These are phyloP conservation scores for Calephelis perditalis DNA, from an alignment of 2,888 invertebrate species.

Conservation along the genomic window DNA sequence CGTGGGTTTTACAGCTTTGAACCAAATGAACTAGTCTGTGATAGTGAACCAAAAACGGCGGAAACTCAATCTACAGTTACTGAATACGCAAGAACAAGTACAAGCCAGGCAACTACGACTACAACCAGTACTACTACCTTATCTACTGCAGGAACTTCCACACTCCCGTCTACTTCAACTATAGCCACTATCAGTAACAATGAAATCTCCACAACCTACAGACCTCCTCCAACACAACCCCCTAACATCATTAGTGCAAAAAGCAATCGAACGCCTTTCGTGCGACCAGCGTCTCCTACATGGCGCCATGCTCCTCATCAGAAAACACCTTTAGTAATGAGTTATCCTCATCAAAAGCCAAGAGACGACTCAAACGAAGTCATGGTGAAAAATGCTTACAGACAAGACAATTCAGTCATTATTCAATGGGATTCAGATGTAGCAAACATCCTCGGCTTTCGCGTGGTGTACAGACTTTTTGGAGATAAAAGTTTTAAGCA, in stretches of 20 bases:
- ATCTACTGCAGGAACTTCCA: constrained; percentile 37
- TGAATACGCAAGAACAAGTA: constrained; percentile 38
- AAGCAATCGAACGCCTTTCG: constrained; percentile 47
- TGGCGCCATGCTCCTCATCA: constrained; percentile 77
- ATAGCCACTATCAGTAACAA: constrained; percentile 39
- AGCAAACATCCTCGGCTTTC: constrained; percentile 91
- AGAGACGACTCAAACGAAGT: constrained; percentile 86
- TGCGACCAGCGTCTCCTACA: constrained; percentile 60
- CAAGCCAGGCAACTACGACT: constrained; percentile 35
- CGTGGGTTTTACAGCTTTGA: constrained; percentile 92
- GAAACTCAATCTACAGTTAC: constrained; percentile 36
- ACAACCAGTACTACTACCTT: constrained; percentile 41
- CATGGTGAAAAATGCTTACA: constrained; percentile 89
- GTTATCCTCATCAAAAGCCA: constrained; percentile 81
- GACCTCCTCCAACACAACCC: constrained; percentile 39
- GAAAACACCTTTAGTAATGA: constrained; percentile 85
- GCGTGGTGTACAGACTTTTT: constrained; percentile 92
- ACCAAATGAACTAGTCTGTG: constrained; percentile 84
- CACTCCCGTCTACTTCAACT: constrained; percentile 36
- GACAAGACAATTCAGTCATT: constrained; percentile 91
- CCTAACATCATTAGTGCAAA: constrained; percentile 51
- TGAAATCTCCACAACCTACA: constrained; percentile 38
- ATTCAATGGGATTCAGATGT: constrained; percentile 95
- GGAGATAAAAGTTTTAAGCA: constrained; percentile 94
- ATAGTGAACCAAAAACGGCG: constrained; percentile 55